Evolutionary conservation across 1,140 invertebrate species (phyloP), one percentile per base, ranked within the genome.

Genomic region (Drosophila ercepeae): DNA sequence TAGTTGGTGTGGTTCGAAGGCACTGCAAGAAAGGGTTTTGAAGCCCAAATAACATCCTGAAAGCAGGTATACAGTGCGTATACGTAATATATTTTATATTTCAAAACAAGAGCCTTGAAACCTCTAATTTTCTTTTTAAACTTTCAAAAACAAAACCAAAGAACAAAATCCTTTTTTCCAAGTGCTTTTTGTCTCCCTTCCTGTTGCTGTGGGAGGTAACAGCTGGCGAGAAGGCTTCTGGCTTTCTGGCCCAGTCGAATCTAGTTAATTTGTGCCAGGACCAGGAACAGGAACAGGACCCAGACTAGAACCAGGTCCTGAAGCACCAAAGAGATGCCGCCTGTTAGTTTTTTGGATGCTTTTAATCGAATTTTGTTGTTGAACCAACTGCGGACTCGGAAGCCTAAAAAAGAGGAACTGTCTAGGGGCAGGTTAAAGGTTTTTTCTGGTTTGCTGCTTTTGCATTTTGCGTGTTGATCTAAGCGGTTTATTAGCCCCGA

Each of bases 401-500:
- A 32, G 29, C 36, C 39, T 6, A 13, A 39, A 39, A 42, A 18
- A 16, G 11, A 45, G 21, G 11, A 21, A 19, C 49, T 32, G 29
- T 34, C 39, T 42, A 18, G 27, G 29, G 18, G 16, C 63, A 52
- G 61, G 64, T 67, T 68, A 67, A 67, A 67, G 64, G 48, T 67
- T 68, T 58, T 49, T 71, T 60, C 41, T 36, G 27, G 45, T 19
- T 69, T 42, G 36, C 21, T 45, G 46, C 34, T 51, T 70, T 46
- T 49, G 46, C 54, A 46, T 71, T 71, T 71, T 71, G 54, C 68
- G 68, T 71, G 61, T 71, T 71, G 68, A 71, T 60, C 55, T 71
- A 71, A 71, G 68, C 67, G 54, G 68, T 71, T 71, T 71, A 71
- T 71, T 71, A 71, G 67, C 54, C 67, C 46, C 54, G 61, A 53